Conservation (phyloP, 2,113 vertebrate genomes). For the Harpagus bidentatus region DNA sequence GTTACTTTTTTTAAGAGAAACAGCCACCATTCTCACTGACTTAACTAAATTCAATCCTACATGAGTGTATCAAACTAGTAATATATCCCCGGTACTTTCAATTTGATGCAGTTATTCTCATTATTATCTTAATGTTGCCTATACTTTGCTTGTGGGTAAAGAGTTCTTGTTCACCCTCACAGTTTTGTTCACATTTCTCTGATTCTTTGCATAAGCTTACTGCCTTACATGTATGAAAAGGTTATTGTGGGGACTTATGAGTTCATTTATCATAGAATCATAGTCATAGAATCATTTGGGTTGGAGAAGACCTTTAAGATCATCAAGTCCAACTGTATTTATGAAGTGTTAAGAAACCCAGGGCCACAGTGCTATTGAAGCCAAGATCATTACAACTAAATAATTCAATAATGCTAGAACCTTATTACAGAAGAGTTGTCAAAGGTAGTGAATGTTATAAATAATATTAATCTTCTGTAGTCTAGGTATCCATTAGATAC, state of each 20-base stretch:
- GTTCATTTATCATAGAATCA: background rate
- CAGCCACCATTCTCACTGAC: background rate
- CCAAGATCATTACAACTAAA: background rate
- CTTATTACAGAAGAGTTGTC: background rate
- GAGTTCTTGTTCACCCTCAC: background rate
- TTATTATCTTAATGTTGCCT: background rate
- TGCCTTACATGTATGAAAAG: background rate
- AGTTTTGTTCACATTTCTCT: background rate
- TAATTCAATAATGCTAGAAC: background rate
- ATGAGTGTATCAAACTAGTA: background rate
- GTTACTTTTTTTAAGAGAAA: background rate
- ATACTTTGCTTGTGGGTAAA: background rate
- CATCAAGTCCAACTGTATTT: background rate
- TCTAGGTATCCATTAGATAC: background rate
- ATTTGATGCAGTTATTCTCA: background rate
- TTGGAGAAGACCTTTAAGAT: background rate
- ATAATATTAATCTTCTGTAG: background rate
- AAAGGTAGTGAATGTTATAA: background rate
- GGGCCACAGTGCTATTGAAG: background rate
- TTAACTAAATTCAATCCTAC: background rate
- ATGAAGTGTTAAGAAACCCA: background rate
- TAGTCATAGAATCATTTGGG: background rate
- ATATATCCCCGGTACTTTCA: background rate
- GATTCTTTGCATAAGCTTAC: background rate
- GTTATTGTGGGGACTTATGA: background rate